Percentiles rank a stretch among this genome's conserved stretches.
These are phyloP conservation scores for Thysanoteuthis rhombus DNA, from an alignment of 2,888 invertebrate species.

Conservation along the genomic window DNA sequence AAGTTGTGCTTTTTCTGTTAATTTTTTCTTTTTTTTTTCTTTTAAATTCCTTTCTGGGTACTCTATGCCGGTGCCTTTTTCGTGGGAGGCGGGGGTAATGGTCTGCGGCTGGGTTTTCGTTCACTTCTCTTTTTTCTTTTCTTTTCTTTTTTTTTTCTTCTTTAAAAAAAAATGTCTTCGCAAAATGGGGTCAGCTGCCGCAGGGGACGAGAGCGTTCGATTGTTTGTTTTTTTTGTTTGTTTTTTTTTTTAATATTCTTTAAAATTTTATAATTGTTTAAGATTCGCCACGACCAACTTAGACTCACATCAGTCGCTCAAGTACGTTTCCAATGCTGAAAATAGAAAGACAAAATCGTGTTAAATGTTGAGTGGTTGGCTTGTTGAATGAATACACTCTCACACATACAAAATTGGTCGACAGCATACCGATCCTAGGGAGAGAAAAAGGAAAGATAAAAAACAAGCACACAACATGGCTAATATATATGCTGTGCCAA, in stretches of 20 bases:
- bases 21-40: not conserved
- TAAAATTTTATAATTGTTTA: too few species aligned
- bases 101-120: not conserved
- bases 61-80: not conserved
- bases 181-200: not conserved
- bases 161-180: not conserved
- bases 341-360: conserved; percentile 32
- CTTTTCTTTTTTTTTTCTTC: not conserved
- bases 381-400: not conserved
- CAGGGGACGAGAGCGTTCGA: not conserved
- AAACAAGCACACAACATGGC: not conserved
- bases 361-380: not conserved
- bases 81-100: not conserved
- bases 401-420: not conserved
- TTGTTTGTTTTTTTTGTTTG: not conserved
- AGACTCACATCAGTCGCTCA: conserved; percentile 18
- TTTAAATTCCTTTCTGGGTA: not conserved
- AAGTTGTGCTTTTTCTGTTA: not conserved
- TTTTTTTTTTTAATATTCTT: not conserved
- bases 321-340: conserved; percentile 21
- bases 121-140: not conserved
- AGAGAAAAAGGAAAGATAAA: not conserved
- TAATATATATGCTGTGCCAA: too few species aligned
- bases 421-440: not conserved
- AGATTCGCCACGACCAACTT: conserved; percentile 1